Evolutionary conservation across 2,113 vertebrate genomes (phyloP).

Genomic region (Amblyornis subalaris): DNA sequence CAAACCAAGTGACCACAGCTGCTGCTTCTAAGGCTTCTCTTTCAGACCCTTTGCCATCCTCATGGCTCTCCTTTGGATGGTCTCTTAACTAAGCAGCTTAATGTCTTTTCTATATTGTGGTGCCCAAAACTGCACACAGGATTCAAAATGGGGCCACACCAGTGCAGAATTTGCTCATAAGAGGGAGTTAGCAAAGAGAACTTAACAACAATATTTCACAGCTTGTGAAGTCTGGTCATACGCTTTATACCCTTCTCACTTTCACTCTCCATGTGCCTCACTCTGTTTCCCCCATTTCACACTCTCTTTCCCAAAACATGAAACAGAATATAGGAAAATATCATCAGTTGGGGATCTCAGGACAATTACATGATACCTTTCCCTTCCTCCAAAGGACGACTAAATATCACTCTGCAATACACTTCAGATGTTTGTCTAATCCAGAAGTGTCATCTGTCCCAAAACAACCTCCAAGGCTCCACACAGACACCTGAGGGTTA

Average conservation of each 20-base stretch:
- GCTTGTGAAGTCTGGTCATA: background rate
- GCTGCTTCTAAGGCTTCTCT: fast-evolving
- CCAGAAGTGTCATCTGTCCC: background rate
- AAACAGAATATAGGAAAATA: background rate
- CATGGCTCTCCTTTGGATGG: background rate
- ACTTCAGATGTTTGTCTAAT: background rate
- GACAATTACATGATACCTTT: background rate
- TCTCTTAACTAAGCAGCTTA: background rate
- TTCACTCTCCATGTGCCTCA: background rate
- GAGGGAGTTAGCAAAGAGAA: background rate
- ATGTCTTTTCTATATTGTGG: background rate
- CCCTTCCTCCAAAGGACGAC: background rate
- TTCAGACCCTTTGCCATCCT: background rate
- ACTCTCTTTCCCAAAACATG: fast-evolving
- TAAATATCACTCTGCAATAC: background rate
- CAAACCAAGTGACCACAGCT: background rate
- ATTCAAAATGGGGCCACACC: background rate
- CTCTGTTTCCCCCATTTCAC: fast-evolving
- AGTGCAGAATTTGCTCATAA: background rate
- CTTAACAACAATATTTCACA: background rate
- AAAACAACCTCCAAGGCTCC: background rate
- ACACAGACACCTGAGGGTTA: background rate
- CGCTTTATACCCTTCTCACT: background rate
- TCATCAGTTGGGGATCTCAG: background rate
- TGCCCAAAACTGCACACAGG: background rate